Conservation (phyloP, 2,113 vertebrate species). For the Atractosteus spatula region DNA sequence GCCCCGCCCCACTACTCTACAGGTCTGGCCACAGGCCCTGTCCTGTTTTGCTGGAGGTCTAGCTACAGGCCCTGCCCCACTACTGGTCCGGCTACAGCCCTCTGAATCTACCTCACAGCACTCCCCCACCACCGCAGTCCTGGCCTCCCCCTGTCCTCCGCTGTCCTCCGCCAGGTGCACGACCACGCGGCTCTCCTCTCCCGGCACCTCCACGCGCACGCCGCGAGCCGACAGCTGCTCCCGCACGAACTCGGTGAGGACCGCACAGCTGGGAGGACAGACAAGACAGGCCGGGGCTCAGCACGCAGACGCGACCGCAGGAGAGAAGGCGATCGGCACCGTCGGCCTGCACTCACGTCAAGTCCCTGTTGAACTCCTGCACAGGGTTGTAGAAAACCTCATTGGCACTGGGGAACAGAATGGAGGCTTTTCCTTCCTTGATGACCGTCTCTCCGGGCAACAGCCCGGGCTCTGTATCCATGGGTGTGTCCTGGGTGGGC, state of each 20-base stretch:
- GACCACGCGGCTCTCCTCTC: conserved; percentile 70
- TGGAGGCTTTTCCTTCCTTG: conserved; percentile 76
- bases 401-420: conserved; percentile 81
- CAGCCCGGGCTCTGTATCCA: conserved; percentile 18
- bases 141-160: conserved; percentile 27
- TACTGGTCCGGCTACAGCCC: conserved; percentile 5
- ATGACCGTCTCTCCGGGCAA: conserved; percentile 66
- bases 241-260: conserved; percentile 83
- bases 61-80: no score
- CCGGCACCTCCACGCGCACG: conserved; percentile 73
- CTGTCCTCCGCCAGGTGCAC: conserved; percentile 60
- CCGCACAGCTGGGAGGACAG: conserved; percentile 72
- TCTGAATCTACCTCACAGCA: conserved; percentile 70
- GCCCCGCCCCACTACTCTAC: no score
- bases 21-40: no score
- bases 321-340: no score
- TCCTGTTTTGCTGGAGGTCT: no score
- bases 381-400: conserved; percentile 92
- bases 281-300: no score
- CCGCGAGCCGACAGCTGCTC: conserved; percentile 72
- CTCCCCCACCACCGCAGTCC: conserved; percentile 54
- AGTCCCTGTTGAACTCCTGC: conserved; percentile 88
- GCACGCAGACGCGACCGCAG: no score
- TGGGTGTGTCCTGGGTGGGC: neutral
- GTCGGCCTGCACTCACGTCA: conserved; percentile 72